phyloP scores from a whole-genome alignment of 2,113 vertebrate genomes.

The Parus major region DNA sequence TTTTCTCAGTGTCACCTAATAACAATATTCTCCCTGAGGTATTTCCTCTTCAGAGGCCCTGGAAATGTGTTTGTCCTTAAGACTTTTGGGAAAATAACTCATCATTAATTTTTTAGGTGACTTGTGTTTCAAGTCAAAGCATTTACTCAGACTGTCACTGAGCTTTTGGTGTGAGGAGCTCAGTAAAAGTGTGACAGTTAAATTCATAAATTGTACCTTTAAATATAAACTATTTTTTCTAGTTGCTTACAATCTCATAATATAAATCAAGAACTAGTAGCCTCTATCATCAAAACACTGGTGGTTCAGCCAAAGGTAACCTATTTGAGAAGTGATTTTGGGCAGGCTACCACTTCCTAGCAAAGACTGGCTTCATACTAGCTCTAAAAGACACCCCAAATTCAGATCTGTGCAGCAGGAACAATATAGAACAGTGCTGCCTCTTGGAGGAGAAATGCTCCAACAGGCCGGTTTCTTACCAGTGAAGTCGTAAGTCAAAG shows the following conservation, averaged over 20 bases:
- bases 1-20: constrained; percentile 46
- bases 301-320: background rate
- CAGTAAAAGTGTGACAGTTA: background rate
- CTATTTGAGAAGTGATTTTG: background rate
- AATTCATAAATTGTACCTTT: background rate
- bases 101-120: background rate
- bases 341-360: background rate
- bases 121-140: background rate
- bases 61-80: background rate
- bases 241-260: background rate
- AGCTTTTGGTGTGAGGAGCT: background rate
- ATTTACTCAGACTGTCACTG: background rate
- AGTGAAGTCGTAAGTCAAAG: background rate
- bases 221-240: background rate
- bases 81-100: background rate
- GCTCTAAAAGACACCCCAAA: background rate
- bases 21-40: constrained; percentile 34
- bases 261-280: background rate
- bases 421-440: background rate
- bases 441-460: background rate
- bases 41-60: constrained; percentile 12
- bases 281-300: background rate
- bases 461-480: background rate
- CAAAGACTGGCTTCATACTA: background rate
- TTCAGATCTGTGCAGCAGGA: background rate